Conservation (phyloP, 2,797 vertebrate species). For the Pelodytes ibericus region DNA sequence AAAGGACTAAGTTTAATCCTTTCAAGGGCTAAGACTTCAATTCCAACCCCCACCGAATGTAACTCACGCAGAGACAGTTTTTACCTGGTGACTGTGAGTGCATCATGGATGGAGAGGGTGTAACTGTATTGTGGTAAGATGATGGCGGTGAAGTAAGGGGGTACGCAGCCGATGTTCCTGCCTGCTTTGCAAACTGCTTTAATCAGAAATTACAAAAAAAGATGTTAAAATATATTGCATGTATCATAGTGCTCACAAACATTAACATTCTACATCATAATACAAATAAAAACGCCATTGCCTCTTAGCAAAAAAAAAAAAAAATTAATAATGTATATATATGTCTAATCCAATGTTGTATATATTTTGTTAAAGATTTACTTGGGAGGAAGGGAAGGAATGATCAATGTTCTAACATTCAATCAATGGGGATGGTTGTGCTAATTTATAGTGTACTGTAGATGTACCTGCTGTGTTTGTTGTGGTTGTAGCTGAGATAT, state of each 20-base stretch:
- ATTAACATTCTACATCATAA: neutral
- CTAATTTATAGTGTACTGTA: neutral
- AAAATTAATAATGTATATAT: too few relatives aligned
- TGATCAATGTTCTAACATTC: too few relatives aligned
- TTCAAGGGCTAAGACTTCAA: too few relatives aligned
- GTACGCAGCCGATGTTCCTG: constrained; percentile 82
- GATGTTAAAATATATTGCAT: neutral
- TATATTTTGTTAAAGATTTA: too few relatives aligned
- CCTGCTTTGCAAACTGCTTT: constrained; percentile 78
- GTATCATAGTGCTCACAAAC: neutral
- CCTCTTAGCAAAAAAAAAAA: neutral
- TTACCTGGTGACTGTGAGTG: constrained; percentile 94
- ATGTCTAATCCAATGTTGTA: too few relatives aligned
- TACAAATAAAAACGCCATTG: neutral
- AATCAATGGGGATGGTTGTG: too few relatives aligned
- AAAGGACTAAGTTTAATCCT: too few relatives aligned
- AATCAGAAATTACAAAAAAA: constrained; percentile 46
- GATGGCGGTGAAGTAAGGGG: constrained; percentile 94
- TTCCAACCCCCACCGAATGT: too few relatives aligned
- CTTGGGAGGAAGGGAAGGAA: too few relatives aligned
- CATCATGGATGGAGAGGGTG: constrained; percentile 96
- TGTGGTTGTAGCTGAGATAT: constrained; percentile 86
- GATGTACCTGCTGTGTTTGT: constrained; percentile 61
- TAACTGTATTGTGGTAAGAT: constrained; percentile 90
- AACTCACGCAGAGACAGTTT: too few relatives aligned